A percentile compares a stretch with the other conserved stretches of the same genome.
Conservation (phyloP, 2,113 vertebrate genomes). For the Pituophis catenifer region DNA sequence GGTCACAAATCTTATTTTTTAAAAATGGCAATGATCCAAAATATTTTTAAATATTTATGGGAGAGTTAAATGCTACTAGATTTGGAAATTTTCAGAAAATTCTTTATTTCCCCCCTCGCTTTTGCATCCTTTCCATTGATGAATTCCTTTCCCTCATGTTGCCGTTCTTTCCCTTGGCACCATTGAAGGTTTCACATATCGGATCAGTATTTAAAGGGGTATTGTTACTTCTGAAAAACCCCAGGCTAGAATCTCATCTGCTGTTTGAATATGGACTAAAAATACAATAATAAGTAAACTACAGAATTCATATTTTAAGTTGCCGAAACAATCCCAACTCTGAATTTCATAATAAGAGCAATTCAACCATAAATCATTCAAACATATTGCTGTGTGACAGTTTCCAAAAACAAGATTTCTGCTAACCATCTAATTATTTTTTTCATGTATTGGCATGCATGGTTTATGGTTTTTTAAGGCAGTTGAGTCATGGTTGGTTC, state of each 20-base stretch:
- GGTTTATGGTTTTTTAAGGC: neutral
- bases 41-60: neutral
- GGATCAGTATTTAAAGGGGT: neutral
- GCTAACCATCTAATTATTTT: neutral
- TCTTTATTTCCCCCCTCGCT: neutral
- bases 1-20: neutral
- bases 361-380: neutral
- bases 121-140: neutral
- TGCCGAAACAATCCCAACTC: neutral
- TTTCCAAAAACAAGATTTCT: neutral
- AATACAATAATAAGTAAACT: neutral
- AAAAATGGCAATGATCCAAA: neutral
- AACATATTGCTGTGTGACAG: neutral
- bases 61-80: neutral
- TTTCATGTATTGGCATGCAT: neutral
- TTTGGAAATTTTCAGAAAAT: neutral
- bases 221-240: neutral
- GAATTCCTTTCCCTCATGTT: neutral
- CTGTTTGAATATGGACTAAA: neutral
- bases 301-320: neutral
- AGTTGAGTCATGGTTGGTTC: neutral
- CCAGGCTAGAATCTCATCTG: neutral
- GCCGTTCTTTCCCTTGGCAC: neutral
- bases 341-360: neutral
- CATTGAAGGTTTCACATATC: neutral